Evolutionary conservation across 2,113 vertebrate species (phyloP).

Genomic region (Saiga tatarica): DNA sequence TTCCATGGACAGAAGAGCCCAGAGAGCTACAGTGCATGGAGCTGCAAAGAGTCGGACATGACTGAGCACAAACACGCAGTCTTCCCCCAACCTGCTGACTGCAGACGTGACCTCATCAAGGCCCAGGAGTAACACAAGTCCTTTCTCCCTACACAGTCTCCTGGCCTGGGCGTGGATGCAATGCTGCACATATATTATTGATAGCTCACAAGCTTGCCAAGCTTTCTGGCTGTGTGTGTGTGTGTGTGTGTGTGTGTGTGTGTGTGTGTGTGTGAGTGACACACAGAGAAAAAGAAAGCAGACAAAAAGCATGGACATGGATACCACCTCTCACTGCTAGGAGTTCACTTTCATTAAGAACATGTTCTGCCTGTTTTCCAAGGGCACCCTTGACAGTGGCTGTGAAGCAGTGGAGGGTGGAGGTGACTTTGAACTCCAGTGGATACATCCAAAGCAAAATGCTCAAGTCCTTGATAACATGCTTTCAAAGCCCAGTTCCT

Average conservation of each 20-base stretch:
- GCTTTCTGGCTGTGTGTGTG: constrained; percentile 72
- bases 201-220: constrained; percentile 85
- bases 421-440: constrained; percentile 75
- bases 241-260: constrained; percentile 59
- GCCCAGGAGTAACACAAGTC: constrained; percentile 50
- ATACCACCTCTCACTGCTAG: constrained; percentile 80
- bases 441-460: constrained; percentile 74
- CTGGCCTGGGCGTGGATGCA: constrained; percentile 80
- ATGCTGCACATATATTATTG: constrained; percentile 87
- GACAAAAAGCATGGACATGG: constrained; percentile 79
- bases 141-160: constrained; percentile 59
- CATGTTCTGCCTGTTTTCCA: constrained; percentile 78
- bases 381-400: constrained; percentile 78
- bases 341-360: constrained; percentile 82
- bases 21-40: not conserved
- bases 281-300: constrained; percentile 41
- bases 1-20: not conserved
- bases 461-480: constrained; percentile 75
- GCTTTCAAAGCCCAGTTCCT: constrained; percentile 79
- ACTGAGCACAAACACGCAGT: not conserved
- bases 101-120: constrained; percentile 57
- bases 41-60: fast-evolving
- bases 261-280: not conserved
- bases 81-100: not conserved
- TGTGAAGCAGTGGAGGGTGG: constrained; percentile 64